phyloP scores from a whole-genome alignment of 2,113 vertebrate species.

The Crotalus helleri region DNA sequence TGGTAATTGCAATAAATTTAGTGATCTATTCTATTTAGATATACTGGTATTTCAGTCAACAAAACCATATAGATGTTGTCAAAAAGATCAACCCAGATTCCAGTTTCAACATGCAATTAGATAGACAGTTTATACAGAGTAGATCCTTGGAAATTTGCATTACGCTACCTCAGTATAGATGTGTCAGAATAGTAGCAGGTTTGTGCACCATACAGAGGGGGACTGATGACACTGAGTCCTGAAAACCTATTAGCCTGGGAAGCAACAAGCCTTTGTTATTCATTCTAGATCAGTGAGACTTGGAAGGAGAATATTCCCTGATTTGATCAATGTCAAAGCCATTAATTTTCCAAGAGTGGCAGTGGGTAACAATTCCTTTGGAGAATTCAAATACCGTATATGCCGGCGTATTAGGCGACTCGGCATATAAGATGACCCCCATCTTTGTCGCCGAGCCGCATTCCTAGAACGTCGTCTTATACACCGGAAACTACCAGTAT shows the following conservation, averaged over 20 bases:
- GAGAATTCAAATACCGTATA: neutral
- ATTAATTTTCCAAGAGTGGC: neutral
- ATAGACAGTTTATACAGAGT: neutral
- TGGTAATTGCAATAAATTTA: neutral
- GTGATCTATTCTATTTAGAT: neutral
- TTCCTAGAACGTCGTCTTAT: too few relatives aligned
- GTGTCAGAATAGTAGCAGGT: neutral
- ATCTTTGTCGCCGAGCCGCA: too few relatives aligned
- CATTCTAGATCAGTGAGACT: neutral
- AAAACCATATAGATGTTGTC: neutral
- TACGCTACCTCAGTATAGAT: neutral
- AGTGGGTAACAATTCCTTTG: neutral
- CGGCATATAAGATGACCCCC: too few relatives aligned
- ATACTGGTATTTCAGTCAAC: neutral
- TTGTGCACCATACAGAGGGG: neutral
- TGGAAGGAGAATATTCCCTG: neutral
- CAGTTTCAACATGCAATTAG: neutral
- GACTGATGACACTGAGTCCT: neutral
- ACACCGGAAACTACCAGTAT: too few relatives aligned
- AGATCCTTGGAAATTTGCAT: neutral
- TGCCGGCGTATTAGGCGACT: too few relatives aligned
- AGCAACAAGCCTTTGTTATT: neutral
- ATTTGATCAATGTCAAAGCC: neutral
- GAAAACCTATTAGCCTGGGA: neutral
- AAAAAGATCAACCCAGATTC: neutral